Conservation (phyloP, 1,140 invertebrate genomes). For the Tribolium castaneum region DNA sequence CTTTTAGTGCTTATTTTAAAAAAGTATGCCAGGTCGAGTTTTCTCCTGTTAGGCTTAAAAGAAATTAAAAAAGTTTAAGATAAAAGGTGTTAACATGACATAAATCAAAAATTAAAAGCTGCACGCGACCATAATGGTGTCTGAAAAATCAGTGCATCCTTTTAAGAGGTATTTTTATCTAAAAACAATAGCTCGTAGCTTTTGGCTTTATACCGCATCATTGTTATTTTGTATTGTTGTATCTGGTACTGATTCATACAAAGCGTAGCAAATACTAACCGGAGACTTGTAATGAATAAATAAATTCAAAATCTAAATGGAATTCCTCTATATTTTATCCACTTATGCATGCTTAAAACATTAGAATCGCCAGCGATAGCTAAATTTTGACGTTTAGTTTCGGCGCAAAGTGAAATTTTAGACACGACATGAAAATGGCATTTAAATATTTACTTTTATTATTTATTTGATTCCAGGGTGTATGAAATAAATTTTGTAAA, state of each 20-base stretch:
- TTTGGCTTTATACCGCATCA: not conserved
- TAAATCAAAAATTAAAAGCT: not conserved
- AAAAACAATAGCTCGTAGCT: not conserved
- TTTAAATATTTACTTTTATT: not conserved
- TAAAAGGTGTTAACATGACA: not conserved
- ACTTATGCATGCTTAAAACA: too few species aligned
- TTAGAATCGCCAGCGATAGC: too few species aligned
- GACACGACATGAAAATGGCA: not conserved
- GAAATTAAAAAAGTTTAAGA: not conserved
- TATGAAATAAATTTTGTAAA: too few species aligned
- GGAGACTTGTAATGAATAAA: too few species aligned
- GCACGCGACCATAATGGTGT: not conserved
- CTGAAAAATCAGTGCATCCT: not conserved
- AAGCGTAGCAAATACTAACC: too few species aligned
- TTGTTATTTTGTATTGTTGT: not conserved
- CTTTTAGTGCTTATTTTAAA: not conserved
- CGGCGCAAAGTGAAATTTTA: not conserved
- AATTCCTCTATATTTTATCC: too few species aligned
- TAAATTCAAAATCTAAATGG: too few species aligned
- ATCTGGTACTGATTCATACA: not conserved
- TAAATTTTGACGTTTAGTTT: too few species aligned
- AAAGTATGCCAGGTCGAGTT: not conserved
- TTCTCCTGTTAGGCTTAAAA: not conserved
- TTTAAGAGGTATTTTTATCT: not conserved
- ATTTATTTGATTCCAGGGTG: not conserved